Evolutionary conservation across 2,797 vertebrate species (phyloP), one percentile per base, ranked within the genome.

Genomic region (Pseudochirops corinnae): DNA sequence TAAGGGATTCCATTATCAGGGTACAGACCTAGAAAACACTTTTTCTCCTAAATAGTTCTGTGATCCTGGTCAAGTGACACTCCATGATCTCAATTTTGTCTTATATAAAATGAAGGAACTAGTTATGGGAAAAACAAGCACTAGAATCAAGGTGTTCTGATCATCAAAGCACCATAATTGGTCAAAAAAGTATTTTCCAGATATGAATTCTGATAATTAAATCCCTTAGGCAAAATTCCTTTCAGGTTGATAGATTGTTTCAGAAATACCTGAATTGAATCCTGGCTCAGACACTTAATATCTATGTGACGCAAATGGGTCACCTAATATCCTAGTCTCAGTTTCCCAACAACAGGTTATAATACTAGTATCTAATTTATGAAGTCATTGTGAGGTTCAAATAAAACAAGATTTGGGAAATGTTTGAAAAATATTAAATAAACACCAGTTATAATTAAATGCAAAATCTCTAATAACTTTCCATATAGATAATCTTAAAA

Each of bases 161-260:
- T 18, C 16, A 74, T 74, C 62, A 74, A n/a, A 74, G 39, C 33
- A 74, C 4, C 21, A 18, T 33, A 67, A 14, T 18, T 67, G 31
- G 11, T 33, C 60, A 62, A 62, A 62, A 62, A 62, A 33, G 4
- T 62, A 33, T 33, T 62, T 33, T 55, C 10, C 26, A 18, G 18
- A 5, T 90, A 2, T 92, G 9, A 90, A 93, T 33, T 14, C 14
- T 55, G 3, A 55, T 67, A 60, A 26, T 55, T 90, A 57, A 74
- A 93, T 29, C 55, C 5, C 90, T 94, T 55, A 87, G 5, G 56
- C 55, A 52, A 28, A 33, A 92, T 55, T 93, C 6, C 7, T 1
- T 93, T 52, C 46, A 92, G 33, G 4, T 33, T 94, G 96, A 11
- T 87, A 57, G 52, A 31, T 93, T 91, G 3, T 93, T n/a, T 74